Percentiles rank a stretch among this genome's conserved stretches.
phyloP scores from a whole-genome alignment of 2,797 vertebrate species.

The Lutjanus campechanus region DNA sequence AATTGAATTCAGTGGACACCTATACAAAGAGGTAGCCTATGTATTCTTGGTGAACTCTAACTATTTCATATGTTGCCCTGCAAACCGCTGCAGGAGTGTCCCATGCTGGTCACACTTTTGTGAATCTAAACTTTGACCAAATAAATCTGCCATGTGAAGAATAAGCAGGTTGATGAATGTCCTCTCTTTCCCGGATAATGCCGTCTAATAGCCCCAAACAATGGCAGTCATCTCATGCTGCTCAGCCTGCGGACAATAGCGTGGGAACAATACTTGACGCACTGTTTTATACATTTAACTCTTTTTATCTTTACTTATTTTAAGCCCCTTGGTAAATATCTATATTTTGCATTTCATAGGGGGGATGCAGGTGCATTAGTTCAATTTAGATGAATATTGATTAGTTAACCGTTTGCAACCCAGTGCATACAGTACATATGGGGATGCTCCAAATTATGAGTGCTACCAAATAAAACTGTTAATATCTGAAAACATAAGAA shows the following conservation, averaged over 20 bases:
- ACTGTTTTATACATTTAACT: neutral
- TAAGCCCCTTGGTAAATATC: neutral
- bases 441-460: conserved; percentile 1
- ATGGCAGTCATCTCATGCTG: conserved; percentile 64
- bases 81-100: neutral
- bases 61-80: neutral
- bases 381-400: neutral
- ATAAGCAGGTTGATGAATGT: conserved; percentile 69
- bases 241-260: conserved; percentile 59
- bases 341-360: neutral
- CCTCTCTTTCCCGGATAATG: conserved; percentile 59
- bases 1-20: neutral
- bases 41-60: conserved; percentile 21
- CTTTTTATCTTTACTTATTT: neutral
- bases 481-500: conserved; percentile 9
- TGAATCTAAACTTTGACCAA: conserved; percentile 59
- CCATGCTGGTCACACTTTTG: conserved; percentile 43
- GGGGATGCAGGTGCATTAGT: neutral
- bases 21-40: conserved; percentile 25
- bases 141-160: conserved; percentile 75
- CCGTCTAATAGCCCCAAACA: conserved; percentile 66
- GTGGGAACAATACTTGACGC: conserved; percentile 63
- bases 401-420: neutral
- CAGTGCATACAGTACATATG: neutral
- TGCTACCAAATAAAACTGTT: neutral